phyloP scores from a whole-genome alignment of 2,797 vertebrate genomes.

The Balearica regulorum region DNA sequence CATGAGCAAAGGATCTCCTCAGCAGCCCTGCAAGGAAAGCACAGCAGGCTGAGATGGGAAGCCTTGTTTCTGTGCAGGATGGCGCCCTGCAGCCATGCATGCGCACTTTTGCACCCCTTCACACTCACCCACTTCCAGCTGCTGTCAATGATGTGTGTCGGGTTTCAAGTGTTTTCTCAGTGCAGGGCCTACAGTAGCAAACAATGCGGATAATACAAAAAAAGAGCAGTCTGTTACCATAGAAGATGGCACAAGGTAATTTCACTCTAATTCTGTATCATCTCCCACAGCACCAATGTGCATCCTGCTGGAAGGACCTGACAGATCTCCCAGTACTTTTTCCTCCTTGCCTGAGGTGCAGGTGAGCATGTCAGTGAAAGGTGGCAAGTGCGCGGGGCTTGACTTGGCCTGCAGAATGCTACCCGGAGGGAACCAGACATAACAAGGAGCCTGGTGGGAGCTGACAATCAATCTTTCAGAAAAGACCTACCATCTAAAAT shows the following conservation, averaged over 20 bases:
- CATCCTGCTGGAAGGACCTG: not conserved
- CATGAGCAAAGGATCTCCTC: not conserved
- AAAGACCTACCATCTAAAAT: not conserved
- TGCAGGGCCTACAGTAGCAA: not conserved
- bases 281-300: not conserved
- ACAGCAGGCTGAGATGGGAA: accelerated
- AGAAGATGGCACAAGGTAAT: not conserved
- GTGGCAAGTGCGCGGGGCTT: not conserved
- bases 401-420: not conserved
- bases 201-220: not conserved
- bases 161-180: not conserved
- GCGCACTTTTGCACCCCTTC: accelerated
- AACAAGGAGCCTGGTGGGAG: not conserved
- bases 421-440: not conserved
- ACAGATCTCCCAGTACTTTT: not conserved
- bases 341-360: accelerated
- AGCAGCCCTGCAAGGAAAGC: not conserved
- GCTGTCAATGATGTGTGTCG: accelerated
- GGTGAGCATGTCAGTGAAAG: not conserved
- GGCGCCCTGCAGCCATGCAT: accelerated
- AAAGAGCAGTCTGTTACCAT: not conserved
- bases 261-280: not conserved
- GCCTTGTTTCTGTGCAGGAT: not conserved
- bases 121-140: not conserved
- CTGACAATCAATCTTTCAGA: not conserved